phyloP scores from a whole-genome alignment of 2,797 vertebrate species.

The Numenius phaeopus region DNA sequence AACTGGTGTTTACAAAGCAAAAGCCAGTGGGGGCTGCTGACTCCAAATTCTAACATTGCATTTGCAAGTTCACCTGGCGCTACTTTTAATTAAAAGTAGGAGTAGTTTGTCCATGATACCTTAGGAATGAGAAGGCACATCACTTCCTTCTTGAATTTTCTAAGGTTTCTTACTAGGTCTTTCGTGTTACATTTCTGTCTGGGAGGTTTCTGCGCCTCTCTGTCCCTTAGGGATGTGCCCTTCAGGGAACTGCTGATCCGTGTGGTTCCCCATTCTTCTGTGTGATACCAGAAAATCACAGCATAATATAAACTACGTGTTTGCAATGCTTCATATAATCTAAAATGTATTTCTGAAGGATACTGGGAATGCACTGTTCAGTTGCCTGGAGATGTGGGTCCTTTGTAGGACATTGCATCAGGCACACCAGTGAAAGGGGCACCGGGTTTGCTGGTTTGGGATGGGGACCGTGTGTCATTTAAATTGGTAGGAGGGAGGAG shows the following conservation, averaged over 20 bases:
- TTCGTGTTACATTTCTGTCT: background rate
- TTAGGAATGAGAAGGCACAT: background rate
- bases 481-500: background rate
- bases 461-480: background rate
- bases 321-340: background rate
- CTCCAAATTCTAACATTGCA: background rate
- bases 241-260: background rate
- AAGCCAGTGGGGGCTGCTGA: background rate
- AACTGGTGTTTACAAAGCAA: background rate
- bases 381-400: no score
- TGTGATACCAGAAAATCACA: background rate
- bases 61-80: background rate
- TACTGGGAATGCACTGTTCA: background rate
- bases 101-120: background rate
- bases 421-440: no score
- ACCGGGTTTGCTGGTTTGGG: background rate
- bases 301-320: background rate
- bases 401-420: background rate
- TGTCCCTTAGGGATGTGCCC: background rate
- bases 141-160: background rate
- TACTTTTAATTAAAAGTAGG: background rate
- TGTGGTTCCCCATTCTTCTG: background rate
- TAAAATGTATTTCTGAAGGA: background rate
- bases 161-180: background rate
- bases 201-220: background rate